Base-by-base conservation (phyloP, 2,888 invertebrate genomes). In the Cartodere bifasciata region DNA sequence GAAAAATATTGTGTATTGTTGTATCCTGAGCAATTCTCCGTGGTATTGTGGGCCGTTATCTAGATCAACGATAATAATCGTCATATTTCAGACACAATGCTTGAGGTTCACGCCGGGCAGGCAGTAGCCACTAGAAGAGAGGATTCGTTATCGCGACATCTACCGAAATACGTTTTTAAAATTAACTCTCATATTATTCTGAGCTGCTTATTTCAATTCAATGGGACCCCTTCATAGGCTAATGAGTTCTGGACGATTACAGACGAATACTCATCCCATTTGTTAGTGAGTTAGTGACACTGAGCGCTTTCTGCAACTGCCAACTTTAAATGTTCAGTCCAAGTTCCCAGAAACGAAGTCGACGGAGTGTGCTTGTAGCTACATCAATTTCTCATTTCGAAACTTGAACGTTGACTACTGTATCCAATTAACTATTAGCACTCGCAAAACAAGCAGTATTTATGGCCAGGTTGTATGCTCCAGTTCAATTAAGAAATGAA, bases 51-150 rank as follows among this genome's bases (percentile, higher is more conserved):
- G 35, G 35, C 38, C 35, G 41, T 49, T 53, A 55, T 55, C 55
- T 49, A 34, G 45, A 54, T 55, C 56, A 47, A 44, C 43, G 59
- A 58, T 59, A 50, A 44, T 55, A 56, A 58, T 58, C 58, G 44
- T 52, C 53, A 53, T 55, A 56, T 57, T 58, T 56, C 50, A 49
- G 52, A 50, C 54, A 58, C 56, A 58, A 57, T 56, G 47, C 50
- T 43, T 45, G 39, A 49, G 46, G 50, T 52, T 56, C 54, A 53
- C 52, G 53, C 50, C 48, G 52, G 38, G 50, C 48, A 52, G 38
- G 50, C 52, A 42, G 53, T 49, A 53, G 53, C 50, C 36, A 23
- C 10, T 7, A 10, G 24, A 9, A 9, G 20, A 20, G 20, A n/a
- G n/a, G 4, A 29, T 34, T 34, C 31, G 37, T 46, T 46, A 47